Base-by-base conservation (phyloP, 2,888 invertebrate species). In the Ashinkailepas kermadecensis region DNA sequence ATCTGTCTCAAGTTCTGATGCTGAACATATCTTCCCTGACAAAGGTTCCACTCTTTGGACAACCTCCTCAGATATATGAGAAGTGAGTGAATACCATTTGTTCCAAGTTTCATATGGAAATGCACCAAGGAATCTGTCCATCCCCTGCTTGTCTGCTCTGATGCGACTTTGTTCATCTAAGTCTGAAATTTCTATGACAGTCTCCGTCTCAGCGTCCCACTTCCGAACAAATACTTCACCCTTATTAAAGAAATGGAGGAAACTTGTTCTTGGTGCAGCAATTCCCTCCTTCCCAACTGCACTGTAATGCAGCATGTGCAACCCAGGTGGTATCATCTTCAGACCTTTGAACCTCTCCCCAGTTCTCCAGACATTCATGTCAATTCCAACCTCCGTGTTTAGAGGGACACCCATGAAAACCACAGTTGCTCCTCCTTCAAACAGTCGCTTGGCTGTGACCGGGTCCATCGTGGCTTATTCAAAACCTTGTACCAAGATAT, bases 261-360 rank as follows among this genome's bases (percentile, higher is more conserved):
- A 96, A 8, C 96, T 96, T 81, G 93, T 92, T 84, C 94, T 89
- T 21, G 93, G 93, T 4, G 92, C 91, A 11, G 90, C 88, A 85
- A 93, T 92, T 18, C 89, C 89, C 82, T 89, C 88, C 84, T 88
- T 88, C 85, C 88, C 89, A 0, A 88, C 88, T 11, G 90, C 88
- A 86, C 91, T 91, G 87, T 94, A 97, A 89, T 96, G 96, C 23
- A 99, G 90, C 86, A 94, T 97, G 88, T 99, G 99, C 81, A 97
- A 89, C 11, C 99, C 99, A 1, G 97, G 95, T 0, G 99, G 99
- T 85, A 99, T 98, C 97, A 99, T 97, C 90, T 99, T 99, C 58
- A 99, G 92, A 0, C 99, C 99, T 86, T 92, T 91, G 88, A 99
- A 99, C 86, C 94, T 94, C 82, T 94, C 93, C 6, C 94, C 97